Evolutionary conservation across 1,140 invertebrate genomes (phyloP), one percentile per base, ranked within the genome.

Genomic region (Zaprionus capensis): DNA sequence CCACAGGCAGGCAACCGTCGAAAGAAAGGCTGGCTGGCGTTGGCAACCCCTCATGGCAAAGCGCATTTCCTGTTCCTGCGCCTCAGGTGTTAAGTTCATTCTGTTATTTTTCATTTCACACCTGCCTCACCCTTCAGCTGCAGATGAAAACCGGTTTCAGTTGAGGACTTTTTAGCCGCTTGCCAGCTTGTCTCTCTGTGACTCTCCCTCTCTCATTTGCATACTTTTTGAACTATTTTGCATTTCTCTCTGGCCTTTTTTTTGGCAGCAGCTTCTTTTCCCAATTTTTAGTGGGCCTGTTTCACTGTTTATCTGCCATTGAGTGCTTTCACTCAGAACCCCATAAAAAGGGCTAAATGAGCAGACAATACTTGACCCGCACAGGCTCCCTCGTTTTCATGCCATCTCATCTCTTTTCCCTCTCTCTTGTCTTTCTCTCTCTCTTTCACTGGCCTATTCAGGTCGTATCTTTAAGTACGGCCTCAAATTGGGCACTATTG

Each of bases 181-280:
- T 72, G 58, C 17, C 73, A 72, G 59, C 66, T 56, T 68, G n/a
- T 3, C 7, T n/a, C 38, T 2, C 38, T 44, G 4, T 44, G 6
- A n/a, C n/a, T 17, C 41, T 41, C 38, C n/a, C 7, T 4, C n/a
- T 34, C 81, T 85, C 64, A 87, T 87, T 87, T 87, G 81, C 84
- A 87, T 87, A 87, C 84, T 88, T 87, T 83, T 83, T 65, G 74
- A 76, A 81, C 84, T 81, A 81, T 87, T 88, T 87, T 88, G 73
- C 84, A 78, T 83, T 65, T 71, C 59, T 82, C 76, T 71, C 49
- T 81, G 9, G 9, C 9, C 31, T 76, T 71, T 76, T 26, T 51
- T 44, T 62, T 68, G 46, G 46, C 46, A 51, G 20, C 9, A 22
- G 46, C 46, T 24, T 51, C 17, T 62, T 67, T 12, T n/a, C 5